Percentiles rank a stretch among this genome's conserved stretches.
Conservation (phyloP, 2,113 vertebrate genomes). For the Leucoraja erinaceus region DNA sequence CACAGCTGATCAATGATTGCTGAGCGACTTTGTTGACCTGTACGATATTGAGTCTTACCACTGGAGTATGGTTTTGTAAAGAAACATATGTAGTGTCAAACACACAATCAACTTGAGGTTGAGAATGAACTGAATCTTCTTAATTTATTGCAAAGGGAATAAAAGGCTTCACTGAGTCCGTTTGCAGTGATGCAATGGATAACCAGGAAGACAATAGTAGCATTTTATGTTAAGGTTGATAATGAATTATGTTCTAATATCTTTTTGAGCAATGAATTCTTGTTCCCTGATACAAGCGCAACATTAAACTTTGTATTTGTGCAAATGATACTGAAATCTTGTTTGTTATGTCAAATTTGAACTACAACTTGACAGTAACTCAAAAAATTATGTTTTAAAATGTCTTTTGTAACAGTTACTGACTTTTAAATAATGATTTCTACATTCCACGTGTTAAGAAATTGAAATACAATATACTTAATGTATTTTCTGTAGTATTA, state of each 20-base stretch:
- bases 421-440: background rate
- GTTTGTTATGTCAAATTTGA: background rate
- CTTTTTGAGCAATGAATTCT: background rate
- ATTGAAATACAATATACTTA: background rate
- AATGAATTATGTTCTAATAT: background rate
- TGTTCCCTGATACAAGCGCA: background rate
- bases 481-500: slow-evolving; percentile 16
- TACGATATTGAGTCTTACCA: background rate
- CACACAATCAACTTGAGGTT: slow-evolving; percentile 15
- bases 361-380: background rate
- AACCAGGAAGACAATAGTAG: background rate
- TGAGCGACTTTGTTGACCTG: background rate
- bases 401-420: background rate
- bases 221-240: background rate
- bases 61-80: background rate
- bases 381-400: background rate
- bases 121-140: background rate
- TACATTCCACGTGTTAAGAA: background rate
- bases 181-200: background rate
- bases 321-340: background rate
- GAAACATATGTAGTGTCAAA: background rate
- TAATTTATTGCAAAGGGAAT: slow-evolving; percentile 2
- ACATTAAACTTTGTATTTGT: background rate
- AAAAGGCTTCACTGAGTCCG: background rate
- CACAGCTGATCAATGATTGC: background rate